phyloP scores from a whole-genome alignment of 2,888 invertebrate genomes.

The Stenodera caucasica region DNA sequence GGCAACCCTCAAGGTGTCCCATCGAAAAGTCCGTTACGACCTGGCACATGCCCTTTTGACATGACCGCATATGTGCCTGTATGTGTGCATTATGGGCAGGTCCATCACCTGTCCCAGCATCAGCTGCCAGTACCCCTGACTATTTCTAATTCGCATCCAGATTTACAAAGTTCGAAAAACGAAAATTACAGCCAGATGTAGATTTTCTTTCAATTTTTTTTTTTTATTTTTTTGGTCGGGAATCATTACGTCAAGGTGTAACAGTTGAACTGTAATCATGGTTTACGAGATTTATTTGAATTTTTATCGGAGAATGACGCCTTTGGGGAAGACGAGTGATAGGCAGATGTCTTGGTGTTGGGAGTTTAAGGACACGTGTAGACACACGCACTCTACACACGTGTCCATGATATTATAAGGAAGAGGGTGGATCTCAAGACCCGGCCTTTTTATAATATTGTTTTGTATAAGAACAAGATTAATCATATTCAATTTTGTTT shows the following conservation, averaged over 20 bases:
- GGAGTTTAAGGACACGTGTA: slow-evolving; percentile 33
- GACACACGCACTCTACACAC: slow-evolving; percentile 38
- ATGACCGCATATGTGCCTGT: slow-evolving; percentile 27
- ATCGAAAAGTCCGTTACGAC: slow-evolving; percentile 35
- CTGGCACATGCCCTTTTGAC: slow-evolving; percentile 35
- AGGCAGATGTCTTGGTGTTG: slow-evolving; percentile 12
- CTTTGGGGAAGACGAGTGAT: neutral
- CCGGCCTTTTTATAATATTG: neutral
- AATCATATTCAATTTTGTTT: slow-evolving; percentile 6
- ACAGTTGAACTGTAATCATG: neutral
- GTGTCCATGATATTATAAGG: slow-evolving; percentile 36
- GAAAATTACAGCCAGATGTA: slow-evolving; percentile 1
- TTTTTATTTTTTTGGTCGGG: no score
- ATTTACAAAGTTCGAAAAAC: neutral
- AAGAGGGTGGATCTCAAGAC: slow-evolving; percentile 33
- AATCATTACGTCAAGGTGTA: no score
- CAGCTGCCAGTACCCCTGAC: slow-evolving; percentile 18
- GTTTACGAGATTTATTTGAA: slow-evolving; percentile 3
- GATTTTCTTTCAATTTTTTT: neutral
- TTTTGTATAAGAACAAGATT: neutral
- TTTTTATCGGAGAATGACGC: neutral
- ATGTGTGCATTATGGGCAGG: slow-evolving; percentile 32
- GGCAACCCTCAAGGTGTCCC: slow-evolving; percentile 28
- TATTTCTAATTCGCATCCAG: slow-evolving; percentile 8
- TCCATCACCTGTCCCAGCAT: slow-evolving; percentile 28